Evolutionary conservation across 2,888 invertebrate genomes (phyloP).

Genomic region (Pterostichus niger): DNA sequence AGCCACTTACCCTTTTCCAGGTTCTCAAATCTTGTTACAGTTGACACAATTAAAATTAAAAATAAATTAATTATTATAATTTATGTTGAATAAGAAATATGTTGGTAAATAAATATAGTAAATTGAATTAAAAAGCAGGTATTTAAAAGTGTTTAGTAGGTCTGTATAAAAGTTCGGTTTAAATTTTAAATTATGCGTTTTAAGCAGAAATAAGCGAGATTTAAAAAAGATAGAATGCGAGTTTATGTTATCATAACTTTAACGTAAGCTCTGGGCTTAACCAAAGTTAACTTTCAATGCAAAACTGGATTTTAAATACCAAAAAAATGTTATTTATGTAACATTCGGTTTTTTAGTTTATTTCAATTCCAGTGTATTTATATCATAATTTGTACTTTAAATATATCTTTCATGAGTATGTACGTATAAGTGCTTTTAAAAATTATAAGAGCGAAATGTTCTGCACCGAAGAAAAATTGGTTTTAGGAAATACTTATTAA

Average conservation of each 20-base stretch:
- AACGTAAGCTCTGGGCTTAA: slow-evolving; percentile 32
- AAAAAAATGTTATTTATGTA: slow-evolving; percentile 26
- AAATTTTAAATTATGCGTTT: slow-evolving; percentile 33
- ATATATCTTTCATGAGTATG: too few relatives aligned
- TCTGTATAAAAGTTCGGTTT: slow-evolving; percentile 1
- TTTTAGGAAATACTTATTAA: too few relatives aligned
- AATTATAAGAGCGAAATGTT: too few relatives aligned
- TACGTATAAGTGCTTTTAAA: too few relatives aligned
- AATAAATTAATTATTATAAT: too few relatives aligned
- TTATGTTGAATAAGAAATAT: not conserved
- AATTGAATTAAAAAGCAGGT: slow-evolving; percentile 17
- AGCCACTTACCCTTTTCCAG: too few relatives aligned
- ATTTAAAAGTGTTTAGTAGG: not conserved
- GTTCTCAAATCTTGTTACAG: too few relatives aligned
- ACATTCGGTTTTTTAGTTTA: not conserved
- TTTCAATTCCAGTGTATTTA: too few relatives aligned
- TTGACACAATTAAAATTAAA: too few relatives aligned
- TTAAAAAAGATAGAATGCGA: slow-evolving; percentile 40
- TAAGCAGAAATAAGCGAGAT: slow-evolving; percentile 32
- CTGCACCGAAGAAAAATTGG: too few relatives aligned
- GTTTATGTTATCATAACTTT: slow-evolving; percentile 46
- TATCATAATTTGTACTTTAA: too few relatives aligned
- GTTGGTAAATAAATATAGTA: slow-evolving; percentile 3
- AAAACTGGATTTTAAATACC: slow-evolving; percentile 41
- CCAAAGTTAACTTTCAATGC: slow-evolving; percentile 37